Base-by-base conservation (phyloP, 2,888 invertebrate genomes). In the Trissonchulus latispiculum region DNA sequence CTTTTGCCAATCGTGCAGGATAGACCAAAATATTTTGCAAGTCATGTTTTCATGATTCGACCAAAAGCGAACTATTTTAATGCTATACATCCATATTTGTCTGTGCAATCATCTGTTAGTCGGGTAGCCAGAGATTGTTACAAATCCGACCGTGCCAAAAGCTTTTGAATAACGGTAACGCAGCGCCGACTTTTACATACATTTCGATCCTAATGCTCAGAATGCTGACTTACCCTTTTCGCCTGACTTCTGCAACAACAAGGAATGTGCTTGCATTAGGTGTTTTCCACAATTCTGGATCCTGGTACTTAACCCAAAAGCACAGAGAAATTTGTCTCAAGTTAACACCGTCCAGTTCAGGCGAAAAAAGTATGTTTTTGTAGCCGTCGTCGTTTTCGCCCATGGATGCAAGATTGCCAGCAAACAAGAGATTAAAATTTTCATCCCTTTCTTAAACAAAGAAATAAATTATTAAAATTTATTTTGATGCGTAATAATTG, bases 241-340 rank as follows among this genome's bases (percentile, higher is more conserved):
- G 64, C 8, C 64, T 3, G 37, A 33, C 69, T n/a, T 32, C 69
- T 29, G 66, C 66, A 8, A 70, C 29, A 29, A 59, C 59, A 28
- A 70, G 23, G 59, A 61, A 70, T 2, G 23, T 33, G 28, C 28
- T 61, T 8, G 18, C 59, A 61, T n/a, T 28, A 15, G 23, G 48
- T 18, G 48, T 70, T 18, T 37, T 64, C 32, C 35, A 29, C 8
- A 64, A 8, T 64, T 64, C 32, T 15, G 66, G 66, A 64, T 29
- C 61, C 2, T 59, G 18, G 28, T 61, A 70, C 3, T 32, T 15
- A 2, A 71, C 72, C 72, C 72, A 71, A 32, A 71, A 71, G 36
- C 72, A 71, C 23, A 71, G 48, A 64, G 15, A 68, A 23, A 71
- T 33, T n/a, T 2, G 2, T 2, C 31, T 67, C 28, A 71, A 18